Conservation (phyloP, 1,140 invertebrate genomes). For the Drosophila nigromelanica region DNA sequence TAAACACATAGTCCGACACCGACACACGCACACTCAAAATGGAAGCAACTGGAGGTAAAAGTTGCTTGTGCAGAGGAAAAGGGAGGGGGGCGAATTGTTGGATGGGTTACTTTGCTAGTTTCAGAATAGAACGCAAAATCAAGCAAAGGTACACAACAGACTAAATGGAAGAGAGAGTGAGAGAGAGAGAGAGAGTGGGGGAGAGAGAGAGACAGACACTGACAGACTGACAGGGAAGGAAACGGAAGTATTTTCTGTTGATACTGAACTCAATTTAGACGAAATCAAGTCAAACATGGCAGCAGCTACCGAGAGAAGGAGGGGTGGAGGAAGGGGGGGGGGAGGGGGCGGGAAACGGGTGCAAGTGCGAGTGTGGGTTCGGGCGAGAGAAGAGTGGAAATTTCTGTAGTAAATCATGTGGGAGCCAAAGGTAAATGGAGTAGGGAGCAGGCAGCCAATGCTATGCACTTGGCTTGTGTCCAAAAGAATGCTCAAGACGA, state of each 20-base stretch:
- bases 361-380: too few species aligned
- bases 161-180: background rate
- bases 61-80: conserved; percentile 10
- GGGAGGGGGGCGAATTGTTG: conserved; percentile 30
- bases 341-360: background rate
- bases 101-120: conserved; percentile 37
- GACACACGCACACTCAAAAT: conserved; percentile 15
- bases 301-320: conserved; percentile 56
- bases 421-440: conserved; percentile 64
- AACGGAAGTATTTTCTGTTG: conserved; percentile 82
- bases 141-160: conserved; percentile 68
- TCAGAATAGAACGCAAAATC: conserved; percentile 57
- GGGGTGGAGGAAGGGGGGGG: background rate
- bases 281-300: conserved; percentile 82
- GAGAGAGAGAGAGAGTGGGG: background rate
- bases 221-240: conserved; percentile 56
- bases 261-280: conserved; percentile 82
- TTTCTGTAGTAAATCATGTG: conserved; percentile 79
- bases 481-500: conserved; percentile 75
- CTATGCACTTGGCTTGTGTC: conserved; percentile 52
- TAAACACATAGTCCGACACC: conserved; percentile 60
- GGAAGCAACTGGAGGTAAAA: conserved; percentile 40
- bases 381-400: conserved; percentile 36
- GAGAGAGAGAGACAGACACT: conserved; percentile 22
- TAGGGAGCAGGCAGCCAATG: conserved; percentile 11